Evolutionary conservation across 2,797 vertebrate species (phyloP).

Genomic region (Galago senegalensis): DNA sequence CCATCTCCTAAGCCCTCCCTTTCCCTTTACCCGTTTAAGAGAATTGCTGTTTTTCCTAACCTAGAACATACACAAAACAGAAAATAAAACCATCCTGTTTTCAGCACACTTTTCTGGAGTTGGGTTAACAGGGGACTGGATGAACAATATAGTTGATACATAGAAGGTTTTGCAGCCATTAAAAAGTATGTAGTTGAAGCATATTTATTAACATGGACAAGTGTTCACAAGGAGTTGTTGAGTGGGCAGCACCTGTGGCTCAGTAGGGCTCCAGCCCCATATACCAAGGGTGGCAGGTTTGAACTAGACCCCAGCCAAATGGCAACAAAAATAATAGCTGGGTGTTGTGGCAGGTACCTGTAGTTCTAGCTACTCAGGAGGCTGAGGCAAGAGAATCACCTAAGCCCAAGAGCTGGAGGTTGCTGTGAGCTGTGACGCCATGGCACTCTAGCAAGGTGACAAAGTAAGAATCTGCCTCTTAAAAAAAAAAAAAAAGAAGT

Average conservation of each 20-base stretch:
- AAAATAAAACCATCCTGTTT: not conserved
- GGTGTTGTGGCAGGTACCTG: too few species aligned
- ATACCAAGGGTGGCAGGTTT: too few species aligned
- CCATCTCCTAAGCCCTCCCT: not conserved
- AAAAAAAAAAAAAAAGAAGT: not conserved
- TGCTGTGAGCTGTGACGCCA: too few species aligned
- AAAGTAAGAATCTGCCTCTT: too few species aligned
- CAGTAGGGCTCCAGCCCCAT: too few species aligned
- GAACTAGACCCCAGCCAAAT: too few species aligned
- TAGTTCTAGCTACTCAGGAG: too few species aligned
- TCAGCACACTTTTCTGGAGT: not conserved
- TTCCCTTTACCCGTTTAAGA: not conserved
- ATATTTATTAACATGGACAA: not conserved
- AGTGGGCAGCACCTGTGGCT: not conserved
- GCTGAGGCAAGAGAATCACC: too few species aligned
- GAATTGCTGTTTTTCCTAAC: not conserved
- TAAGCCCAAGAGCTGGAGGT: too few species aligned
- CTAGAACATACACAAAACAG: not conserved
- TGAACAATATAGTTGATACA: not conserved
- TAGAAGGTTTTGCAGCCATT: not conserved
- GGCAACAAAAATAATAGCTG: too few species aligned
- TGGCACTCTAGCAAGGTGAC: too few species aligned
- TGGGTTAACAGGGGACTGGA: not conserved
- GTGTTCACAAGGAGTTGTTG: not conserved
- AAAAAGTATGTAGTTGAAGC: not conserved